These are phyloP conservation scores for Choristoneura rosaceana DNA, from an alignment of 2,888 invertebrate genomes.

Conservation along the genomic window DNA sequence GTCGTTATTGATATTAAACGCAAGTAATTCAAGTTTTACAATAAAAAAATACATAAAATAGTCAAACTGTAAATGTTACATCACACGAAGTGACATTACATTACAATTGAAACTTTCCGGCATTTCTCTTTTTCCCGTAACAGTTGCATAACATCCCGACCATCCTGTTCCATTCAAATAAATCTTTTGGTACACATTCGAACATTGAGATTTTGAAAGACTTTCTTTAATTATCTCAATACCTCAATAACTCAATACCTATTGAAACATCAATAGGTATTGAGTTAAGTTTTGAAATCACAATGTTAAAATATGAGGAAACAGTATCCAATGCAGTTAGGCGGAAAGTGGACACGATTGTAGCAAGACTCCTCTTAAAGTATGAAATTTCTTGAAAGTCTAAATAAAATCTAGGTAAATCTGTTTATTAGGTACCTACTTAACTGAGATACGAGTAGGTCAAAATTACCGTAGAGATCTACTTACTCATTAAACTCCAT, in stretches of 20 bases:
- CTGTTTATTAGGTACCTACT: background rate
- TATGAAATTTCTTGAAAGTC: background rate
- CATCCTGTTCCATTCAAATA: constrained; percentile 29
- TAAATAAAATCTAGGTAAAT: background rate
- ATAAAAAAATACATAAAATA: constrained; percentile 54
- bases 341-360: background rate
- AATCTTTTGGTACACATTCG: constrained; percentile 14
- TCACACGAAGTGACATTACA: constrained; percentile 8
- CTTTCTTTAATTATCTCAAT: background rate
- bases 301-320: background rate
- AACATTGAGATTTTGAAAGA: constrained; percentile 18
- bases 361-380: background rate
- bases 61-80: constrained; percentile 54
- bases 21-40: background rate
- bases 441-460: no score
- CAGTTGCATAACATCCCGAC: constrained; percentile 35
- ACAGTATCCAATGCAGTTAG: background rate
- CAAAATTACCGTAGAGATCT: background rate
- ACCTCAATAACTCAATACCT: no score
- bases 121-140: constrained; percentile 36
- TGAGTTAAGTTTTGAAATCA: constrained; percentile 8
- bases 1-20: background rate
- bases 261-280: background rate
- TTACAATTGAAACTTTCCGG: constrained; percentile 16
- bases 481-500: no score